These are phyloP conservation scores for Euphonia xanthogaster DNA, from an alignment of 2,797 vertebrate genomes.

Conservation along the genomic window DNA sequence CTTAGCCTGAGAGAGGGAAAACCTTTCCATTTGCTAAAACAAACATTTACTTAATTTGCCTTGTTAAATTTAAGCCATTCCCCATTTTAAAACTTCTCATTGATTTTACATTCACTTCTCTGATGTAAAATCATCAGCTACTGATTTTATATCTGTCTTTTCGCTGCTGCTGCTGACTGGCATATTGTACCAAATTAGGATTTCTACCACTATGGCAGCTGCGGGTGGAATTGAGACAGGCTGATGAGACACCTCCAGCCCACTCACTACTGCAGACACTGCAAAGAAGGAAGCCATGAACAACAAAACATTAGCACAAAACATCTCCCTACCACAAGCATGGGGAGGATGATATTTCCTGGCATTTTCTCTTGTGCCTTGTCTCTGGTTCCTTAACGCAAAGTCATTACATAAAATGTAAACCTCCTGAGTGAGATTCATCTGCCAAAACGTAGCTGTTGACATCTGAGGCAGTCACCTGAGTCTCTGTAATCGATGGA, in stretches of 20 bases:
- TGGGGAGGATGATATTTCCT: neutral
- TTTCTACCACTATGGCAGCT: neutral
- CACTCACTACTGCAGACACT: neutral
- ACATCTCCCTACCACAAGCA: neutral
- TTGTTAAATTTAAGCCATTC: slow-evolving; percentile 39
- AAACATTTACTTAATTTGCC: slow-evolving; percentile 32
- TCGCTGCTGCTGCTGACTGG: neutral
- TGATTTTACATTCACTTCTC: slow-evolving; percentile 52
- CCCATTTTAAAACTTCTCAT: slow-evolving; percentile 51
- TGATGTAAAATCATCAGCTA: slow-evolving; percentile 52
- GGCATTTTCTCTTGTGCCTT: neutral
- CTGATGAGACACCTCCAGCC: neutral
- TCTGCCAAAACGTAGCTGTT: slow-evolving; percentile 19
- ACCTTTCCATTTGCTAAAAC: neutral
- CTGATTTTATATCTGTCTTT: slow-evolving; percentile 60
- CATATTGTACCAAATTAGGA: neutral
- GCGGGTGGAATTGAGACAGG: neutral
- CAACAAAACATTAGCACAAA: neutral
- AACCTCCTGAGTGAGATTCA: slow-evolving; percentile 44
- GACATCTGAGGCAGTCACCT: slow-evolving; percentile 1
- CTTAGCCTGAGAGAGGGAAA: neutral
- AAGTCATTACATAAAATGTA: slow-evolving; percentile 23
- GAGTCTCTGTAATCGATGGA: slow-evolving; percentile 4
- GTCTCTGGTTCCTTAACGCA: neutral
- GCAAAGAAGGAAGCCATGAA: neutral